Evolutionary conservation across 2,888 invertebrate genomes (phyloP).

Genomic region (Ennomos fuscantarius): DNA sequence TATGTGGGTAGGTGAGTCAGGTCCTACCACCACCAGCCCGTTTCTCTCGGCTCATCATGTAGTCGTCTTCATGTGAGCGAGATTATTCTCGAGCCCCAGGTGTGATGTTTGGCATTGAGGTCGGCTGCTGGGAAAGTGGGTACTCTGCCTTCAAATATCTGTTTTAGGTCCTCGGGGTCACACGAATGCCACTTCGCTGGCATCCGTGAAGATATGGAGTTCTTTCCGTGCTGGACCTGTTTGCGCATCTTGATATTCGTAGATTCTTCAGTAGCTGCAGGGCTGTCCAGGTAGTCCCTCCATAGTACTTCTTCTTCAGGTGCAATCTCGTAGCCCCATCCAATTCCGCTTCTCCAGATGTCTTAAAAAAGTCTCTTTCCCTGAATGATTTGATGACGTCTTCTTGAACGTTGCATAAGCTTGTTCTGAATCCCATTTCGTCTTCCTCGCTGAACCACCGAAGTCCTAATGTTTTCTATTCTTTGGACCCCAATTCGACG

Average conservation of each 20-base stretch:
- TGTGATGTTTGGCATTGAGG: not conserved
- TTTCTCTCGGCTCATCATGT: not conserved
- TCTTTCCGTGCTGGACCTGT: too few relatives aligned
- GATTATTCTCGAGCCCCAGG: not conserved
- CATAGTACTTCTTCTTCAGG: too few relatives aligned
- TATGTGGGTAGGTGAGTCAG: not conserved
- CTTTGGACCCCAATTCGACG: not conserved
- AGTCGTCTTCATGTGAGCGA: not conserved
- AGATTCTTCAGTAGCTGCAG: too few relatives aligned
- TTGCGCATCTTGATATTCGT: too few relatives aligned
- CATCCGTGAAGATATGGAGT: too few relatives aligned
- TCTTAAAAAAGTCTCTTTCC: slow-evolving; percentile 10
- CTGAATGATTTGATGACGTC: not conserved
- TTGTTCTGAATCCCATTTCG: slow-evolving; percentile 1
- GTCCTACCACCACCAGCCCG: not conserved
- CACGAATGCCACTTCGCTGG: too few relatives aligned
- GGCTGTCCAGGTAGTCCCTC: too few relatives aligned
- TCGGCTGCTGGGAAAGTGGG: too few relatives aligned
- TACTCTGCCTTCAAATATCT: too few relatives aligned
- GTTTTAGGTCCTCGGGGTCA: too few relatives aligned
- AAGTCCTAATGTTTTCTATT: slow-evolving; percentile 12
- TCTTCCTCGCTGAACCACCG: slow-evolving; percentile 8
- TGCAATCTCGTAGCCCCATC: slow-evolving; percentile 13
- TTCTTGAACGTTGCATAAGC: not conserved
- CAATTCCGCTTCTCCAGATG: slow-evolving; percentile 3